These are phyloP conservation scores for Plebejus argus DNA, from an alignment of 2,888 invertebrate species.

Conservation along the genomic window DNA sequence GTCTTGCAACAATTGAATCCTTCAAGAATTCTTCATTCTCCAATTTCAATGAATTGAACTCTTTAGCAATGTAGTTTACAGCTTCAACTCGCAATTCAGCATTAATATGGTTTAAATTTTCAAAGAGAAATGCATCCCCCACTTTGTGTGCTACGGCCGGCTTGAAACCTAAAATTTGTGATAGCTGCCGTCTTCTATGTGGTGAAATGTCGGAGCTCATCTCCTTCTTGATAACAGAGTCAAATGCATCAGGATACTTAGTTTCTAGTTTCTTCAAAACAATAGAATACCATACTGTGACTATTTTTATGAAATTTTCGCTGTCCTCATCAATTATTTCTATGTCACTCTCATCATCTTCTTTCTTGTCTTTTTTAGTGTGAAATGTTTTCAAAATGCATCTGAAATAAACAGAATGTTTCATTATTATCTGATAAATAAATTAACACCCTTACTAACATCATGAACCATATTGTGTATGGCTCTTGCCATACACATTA, in stretches of 20 bases:
- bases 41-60: conserved; percentile 70
- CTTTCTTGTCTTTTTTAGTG: conserved; percentile 44
- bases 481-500: not conserved
- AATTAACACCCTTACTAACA: too few relatives aligned
- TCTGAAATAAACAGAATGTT: conserved; percentile 56
- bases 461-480: not conserved
- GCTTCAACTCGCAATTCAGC: conserved; percentile 84
- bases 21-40: conserved; percentile 82
- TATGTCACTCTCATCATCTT: conserved; percentile 67
- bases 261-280: conserved; percentile 83
- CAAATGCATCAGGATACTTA: conserved; percentile 87
- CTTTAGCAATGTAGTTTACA: conserved; percentile 82
- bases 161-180: conserved; percentile 75
- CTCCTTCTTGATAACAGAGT: conserved; percentile 83
- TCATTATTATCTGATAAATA: conserved; percentile 26
- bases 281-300: conserved; percentile 76
- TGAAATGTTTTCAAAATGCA: conserved; percentile 68
- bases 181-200: conserved; percentile 61
- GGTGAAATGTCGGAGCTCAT: conserved; percentile 60
- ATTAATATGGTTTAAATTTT: conserved; percentile 87
- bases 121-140: conserved; percentile 80
- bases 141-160: conserved; percentile 78
- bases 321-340: conserved; percentile 71
- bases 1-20: conserved; percentile 82
- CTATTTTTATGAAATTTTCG: conserved; percentile 57